Base-by-base conservation (phyloP, 2,113 vertebrate genomes). In the Chloropsis hardwickii region DNA sequence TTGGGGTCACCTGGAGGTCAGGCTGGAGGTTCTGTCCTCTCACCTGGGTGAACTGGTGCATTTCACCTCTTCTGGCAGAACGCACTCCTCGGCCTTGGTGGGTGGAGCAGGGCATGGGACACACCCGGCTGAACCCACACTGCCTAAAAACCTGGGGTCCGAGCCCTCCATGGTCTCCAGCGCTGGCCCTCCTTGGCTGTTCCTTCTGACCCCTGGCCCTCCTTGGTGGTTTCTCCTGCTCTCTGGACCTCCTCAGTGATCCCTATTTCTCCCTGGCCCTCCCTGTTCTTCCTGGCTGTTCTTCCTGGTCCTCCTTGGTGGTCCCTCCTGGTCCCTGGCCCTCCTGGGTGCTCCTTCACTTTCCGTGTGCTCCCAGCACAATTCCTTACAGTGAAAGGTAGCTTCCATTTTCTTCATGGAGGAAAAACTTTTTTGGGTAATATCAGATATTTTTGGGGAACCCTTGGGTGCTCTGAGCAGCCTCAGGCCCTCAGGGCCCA, bases 81-180 rank as follows among this genome's bases (percentile, higher is more conserved):
- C 28, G 23, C 66, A 23, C 14, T 53, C 11, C 40, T 8, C 0
- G 3, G 33, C 69, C 69, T 33, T 10, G 14, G 27, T 61, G 53
- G 42, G 21, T 6, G 24, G 51, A 33, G 50, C 40, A 10, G 62
- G 62, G 40, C 2, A 1, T 0, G 18, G 61, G 51, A 4, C 40
- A 25, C 69, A 47, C 40, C 16, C 3, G 7, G n/a, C 12, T 12
- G 70, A 88, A 18, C 29, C 54, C 25, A 21, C 0, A 0, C 21
- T n/a, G 33, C 69, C 35, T 3, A 0, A 29, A 56, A 20, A 2
- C 47, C 61, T 10, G 66, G 24, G 7, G 12, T 45, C 50, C 22
- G 4, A 64, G 0, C 3, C 37, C 6, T 27, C 6, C 0, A 0
- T 1, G 6, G 18, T 1, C 15, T 14, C 12, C 10, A 31, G 11